Evolutionary conservation across 2,113 vertebrate species (phyloP), one percentile per base, ranked within the genome.

Genomic region (Toxotes jaculatrix): DNA sequence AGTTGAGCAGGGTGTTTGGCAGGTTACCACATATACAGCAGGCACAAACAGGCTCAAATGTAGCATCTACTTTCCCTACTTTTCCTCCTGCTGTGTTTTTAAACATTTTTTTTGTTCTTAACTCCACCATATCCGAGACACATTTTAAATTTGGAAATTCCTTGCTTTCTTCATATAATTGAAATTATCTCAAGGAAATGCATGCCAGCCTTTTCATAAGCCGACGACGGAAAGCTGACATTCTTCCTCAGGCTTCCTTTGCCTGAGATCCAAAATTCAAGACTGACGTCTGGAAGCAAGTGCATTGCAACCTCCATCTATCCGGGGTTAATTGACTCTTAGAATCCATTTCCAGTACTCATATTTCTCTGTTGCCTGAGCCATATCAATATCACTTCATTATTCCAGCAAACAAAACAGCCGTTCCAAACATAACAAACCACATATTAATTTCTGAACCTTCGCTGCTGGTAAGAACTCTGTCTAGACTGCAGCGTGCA

Each of bases 271-370:
- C 80, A 85, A 88, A 89, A 91, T 87, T 85, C 80, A 81, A 90
- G 81, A 60, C 83, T 34, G 86, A 51, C 72, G 80, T 89, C 77
- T 76, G 72, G 80, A 87, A 85, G 85, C 74, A 79, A 91, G 80
- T 87, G 80, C 78, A 72, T 72, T 77, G 85, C 88, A 86, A 89
- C 88, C 90, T 80, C 88, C 79, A 90, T 93, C 91, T 88, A 53
- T 80, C 74, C 57, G 21, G 77, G 93, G 92, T 94, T 93, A 94
- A 94, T 93, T 93, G 91, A 90, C 91, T 94, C 90, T 93, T 87
- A 87, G 85, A 92, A 90, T 93, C 87, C 83, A 92, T 93, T 93
- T 92, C 86, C 82, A 82, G 74, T 63, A 43, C 78, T 86, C 40
- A 9, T 77, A 81, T 69, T 72, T 82, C 90, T 89, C 85, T 74